Base-by-base conservation (phyloP, 2,888 invertebrate species). In the Drosophila sordidula region DNA sequence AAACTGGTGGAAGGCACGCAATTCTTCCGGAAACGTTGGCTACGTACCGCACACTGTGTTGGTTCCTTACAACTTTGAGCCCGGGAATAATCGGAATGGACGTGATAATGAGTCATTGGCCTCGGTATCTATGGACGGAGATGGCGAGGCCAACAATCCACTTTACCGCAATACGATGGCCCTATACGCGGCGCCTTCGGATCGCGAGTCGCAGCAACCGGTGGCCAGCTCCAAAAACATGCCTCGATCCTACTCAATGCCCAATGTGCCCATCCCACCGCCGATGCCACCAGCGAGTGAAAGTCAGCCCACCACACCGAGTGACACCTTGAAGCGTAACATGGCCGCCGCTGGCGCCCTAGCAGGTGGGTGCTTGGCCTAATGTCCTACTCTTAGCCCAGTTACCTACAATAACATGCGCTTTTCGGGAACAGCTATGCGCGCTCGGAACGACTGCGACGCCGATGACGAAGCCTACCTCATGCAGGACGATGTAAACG, bases 31-130 rank as follows among this genome's bases (percentile, higher is more conserved):
- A 68, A 95, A 95, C 92, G 94, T 97, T 75, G 97, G 98, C 75
- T 98, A 98, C 93, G 99, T 99, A 78, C 99, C 99, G 14, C 97
- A 99, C 93, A 99, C 99, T 38, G 99, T 99, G 90, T 96, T 98
- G 29, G 94, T 95, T 14, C 94, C 95, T 11, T 93, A 93, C 73
- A 93, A 93, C 59, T 93, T 91, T 56, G 91, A 91, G 46, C 69
- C 65, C 11, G 45, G 59, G 12, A 44, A 59, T 8, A 77, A 63
- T 36, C 67, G 71, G 54, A 78, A 67, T 44, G 78, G 62, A 4
- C 78, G 80, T 51, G 91, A 91, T 26, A 87, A 84, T 0, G 91
- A 90, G 39, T 91, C 91, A 0, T 11, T 91, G 50, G 70, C 79
- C 1, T 90, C 91, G 6, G 69, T 78, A 14, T 50, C 72, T 1